Conservation (phyloP, 2,113 vertebrate genomes). For the Nesogale talazaci region DNA sequence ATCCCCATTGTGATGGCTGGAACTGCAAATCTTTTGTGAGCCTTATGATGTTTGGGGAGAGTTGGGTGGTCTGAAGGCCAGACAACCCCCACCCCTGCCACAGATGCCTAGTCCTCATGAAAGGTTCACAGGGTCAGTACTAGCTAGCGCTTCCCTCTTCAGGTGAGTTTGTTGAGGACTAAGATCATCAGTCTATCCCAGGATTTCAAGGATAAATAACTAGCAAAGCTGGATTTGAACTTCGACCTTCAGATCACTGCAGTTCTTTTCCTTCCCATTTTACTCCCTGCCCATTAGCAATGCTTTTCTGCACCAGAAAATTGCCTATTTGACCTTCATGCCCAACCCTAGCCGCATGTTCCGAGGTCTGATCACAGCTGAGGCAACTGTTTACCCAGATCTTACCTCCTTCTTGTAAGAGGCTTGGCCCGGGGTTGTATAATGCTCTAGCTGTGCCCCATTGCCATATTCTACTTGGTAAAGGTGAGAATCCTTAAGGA, state of each 20-base stretch:
- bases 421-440: accelerated
- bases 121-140: neutral
- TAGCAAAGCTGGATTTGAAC: neutral
- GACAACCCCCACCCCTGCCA: neutral
- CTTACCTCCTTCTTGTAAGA: neutral
- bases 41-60: too few species aligned
- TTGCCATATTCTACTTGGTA: neutral
- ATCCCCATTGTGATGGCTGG: too few species aligned
- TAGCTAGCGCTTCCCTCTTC: neutral
- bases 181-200: neutral
- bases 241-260: neutral
- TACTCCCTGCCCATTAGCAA: neutral
- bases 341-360: neutral
- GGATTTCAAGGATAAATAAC: neutral
- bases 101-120: neutral
- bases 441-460: neutral
- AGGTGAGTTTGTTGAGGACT: neutral
- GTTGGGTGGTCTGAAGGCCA: too few species aligned
- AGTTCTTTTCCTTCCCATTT: neutral
- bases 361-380: too few species aligned
- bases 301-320: neutral
- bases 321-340: accelerated
- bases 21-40: too few species aligned
- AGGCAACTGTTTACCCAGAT: neutral
- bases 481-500: neutral